Conservation (phyloP, 2,888 invertebrate genomes). For the Acronicta alni region DNA sequence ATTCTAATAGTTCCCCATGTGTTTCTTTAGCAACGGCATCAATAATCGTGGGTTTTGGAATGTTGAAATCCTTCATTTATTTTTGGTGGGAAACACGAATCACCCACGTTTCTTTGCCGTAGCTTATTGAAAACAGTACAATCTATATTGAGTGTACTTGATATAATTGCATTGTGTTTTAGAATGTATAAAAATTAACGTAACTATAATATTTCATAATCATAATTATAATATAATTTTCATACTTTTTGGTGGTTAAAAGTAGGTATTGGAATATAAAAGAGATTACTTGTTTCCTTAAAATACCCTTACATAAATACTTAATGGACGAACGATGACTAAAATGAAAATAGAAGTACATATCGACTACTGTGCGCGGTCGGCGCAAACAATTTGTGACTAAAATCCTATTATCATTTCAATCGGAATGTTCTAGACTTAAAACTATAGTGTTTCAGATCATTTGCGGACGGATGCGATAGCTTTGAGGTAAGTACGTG, state of each 20-base stretch:
- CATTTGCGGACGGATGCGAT: constrained; percentile 64
- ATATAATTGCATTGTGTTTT: constrained; percentile 44
- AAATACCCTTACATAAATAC: constrained; percentile 58
- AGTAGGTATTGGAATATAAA: constrained; percentile 53
- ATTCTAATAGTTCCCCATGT: neutral
- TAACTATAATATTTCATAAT: constrained; percentile 25
- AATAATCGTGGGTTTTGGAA: constrained; percentile 22
- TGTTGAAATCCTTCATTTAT: constrained; percentile 24
- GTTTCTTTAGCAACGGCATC: constrained; percentile 9
- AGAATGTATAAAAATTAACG: constrained; percentile 38
- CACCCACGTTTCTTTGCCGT: constrained; percentile 29
- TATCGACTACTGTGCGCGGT: constrained; percentile 55
- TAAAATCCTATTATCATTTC: constrained; percentile 86
- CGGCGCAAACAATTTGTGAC: constrained; percentile 63
- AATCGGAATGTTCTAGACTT: constrained; percentile 66
- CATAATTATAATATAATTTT: constrained; percentile 40
- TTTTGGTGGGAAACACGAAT: constrained; percentile 56
- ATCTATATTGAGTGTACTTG: constrained; percentile 41
- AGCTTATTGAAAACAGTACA: constrained; percentile 11
- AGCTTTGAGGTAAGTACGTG: constrained; percentile 67
- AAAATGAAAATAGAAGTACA: constrained; percentile 87
- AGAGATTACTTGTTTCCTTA: constrained; percentile 47
- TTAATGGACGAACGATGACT: constrained; percentile 67
- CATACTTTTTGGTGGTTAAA: constrained; percentile 65
- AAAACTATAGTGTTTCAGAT: constrained; percentile 58